Evolutionary conservation across 2,888 invertebrate genomes (phyloP), one percentile per base, ranked within the genome.

Genomic region (Eledona agricola): DNA sequence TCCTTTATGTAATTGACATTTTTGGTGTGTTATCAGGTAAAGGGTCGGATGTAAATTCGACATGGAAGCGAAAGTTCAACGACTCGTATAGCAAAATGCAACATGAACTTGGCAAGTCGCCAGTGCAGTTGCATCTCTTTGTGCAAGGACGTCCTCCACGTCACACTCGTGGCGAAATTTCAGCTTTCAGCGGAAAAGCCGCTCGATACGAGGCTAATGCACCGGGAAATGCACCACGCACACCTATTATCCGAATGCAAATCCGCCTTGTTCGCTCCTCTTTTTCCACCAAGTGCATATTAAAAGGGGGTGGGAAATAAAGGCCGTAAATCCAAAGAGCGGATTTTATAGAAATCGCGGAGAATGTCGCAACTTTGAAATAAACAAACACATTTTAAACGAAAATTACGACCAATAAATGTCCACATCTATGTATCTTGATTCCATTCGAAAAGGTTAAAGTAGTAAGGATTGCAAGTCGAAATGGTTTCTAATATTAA

Each of bases 181-280:
- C 34, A 20, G 20, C n/a, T 29, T 29, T 29, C 29, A 29, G 13
- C 19, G 15, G 28, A 25, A 20, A 15, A 29, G 32, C 22, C 45
- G 32, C 23, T 25, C 32, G 23, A 45, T 45, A 25, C 45, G 17
- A 31, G 50, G 38, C 40, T 50, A 50, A 40, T 50, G 50, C 50
- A 50, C 50, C 50, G 34, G 50, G 50, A 50, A 50, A 25, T 50
- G 40, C 32, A 50, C 20, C 50, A 34, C n/a, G 17, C 38, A 50
- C 50, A 29, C 11, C 50, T 40, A 50, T 50, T 50, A 50, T 50
- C 29, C 40, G 13, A 20, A 40, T 38, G 40, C 50, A 50, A 40
- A 50, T 50, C 15, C 50, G 26, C 50, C 50, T 50, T 50, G 29
- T 7, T 32, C 31, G 20, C 19, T 19, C 19, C n/a, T 20, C 22